phyloP scores from a whole-genome alignment of 2,113 vertebrate genomes.

The Callipepla squamata region DNA sequence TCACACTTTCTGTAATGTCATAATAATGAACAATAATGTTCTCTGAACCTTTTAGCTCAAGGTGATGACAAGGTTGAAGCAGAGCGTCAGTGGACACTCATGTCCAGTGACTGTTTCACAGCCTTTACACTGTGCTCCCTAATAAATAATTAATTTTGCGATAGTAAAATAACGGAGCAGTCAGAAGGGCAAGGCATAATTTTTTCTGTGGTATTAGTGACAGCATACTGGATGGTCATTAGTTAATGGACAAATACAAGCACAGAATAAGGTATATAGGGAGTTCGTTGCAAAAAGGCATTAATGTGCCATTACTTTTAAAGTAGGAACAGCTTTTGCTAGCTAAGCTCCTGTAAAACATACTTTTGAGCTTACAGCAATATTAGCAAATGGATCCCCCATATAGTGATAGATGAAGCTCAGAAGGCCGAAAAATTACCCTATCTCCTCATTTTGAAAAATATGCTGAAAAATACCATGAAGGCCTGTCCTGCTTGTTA shows the following conservation, averaged over 20 bases:
- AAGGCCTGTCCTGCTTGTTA: not conserved
- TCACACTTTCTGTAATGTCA: not conserved
- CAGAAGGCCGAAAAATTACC: not conserved
- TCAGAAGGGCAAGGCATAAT: not conserved
- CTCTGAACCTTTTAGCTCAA: not conserved
- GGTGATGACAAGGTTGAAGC: not conserved
- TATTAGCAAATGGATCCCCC: not conserved
- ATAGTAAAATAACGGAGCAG: constrained; percentile 7
- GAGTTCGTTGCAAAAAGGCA: constrained; percentile 20
- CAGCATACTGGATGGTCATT: not conserved
- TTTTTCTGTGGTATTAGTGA: not conserved
- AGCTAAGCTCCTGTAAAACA: constrained; percentile 38
- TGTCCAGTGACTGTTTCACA: not conserved
- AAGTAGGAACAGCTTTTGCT: constrained; percentile 1
- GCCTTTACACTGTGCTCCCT: not conserved
- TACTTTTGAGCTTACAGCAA: not conserved
- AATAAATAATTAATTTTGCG: constrained; percentile 26
- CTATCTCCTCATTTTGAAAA: not conserved
- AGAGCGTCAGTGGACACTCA: not conserved
- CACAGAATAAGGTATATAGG: not conserved
- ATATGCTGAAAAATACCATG: not conserved
- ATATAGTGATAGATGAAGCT: not conserved
- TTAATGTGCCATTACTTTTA: constrained; percentile 28
- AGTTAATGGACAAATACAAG: constrained; percentile 9
- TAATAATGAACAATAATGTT: not conserved